Conservation (phyloP, 1,140 invertebrate species). For the Drosophila kepulauana region DNA sequence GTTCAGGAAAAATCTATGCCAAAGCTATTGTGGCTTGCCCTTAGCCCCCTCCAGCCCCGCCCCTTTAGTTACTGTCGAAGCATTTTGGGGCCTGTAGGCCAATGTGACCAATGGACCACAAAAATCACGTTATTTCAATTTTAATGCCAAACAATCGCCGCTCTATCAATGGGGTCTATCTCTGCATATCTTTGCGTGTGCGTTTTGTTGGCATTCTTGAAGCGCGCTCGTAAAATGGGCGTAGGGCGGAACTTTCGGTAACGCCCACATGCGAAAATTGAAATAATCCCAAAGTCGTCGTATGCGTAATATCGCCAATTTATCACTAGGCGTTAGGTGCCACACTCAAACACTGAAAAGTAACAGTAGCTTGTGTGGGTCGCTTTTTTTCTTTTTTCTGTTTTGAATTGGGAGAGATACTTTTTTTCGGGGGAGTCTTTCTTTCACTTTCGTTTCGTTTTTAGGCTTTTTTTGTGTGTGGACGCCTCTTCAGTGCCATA, state of each 20-base stretch:
- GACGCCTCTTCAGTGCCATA: constrained; percentile 49
- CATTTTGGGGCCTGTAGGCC: constrained; percentile 22
- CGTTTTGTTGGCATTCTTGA: constrained; percentile 67
- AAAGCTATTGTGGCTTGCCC: constrained; percentile 31
- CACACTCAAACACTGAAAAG: constrained; percentile 3
- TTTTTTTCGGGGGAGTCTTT: constrained; percentile 23
- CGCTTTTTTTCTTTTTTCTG: constrained; percentile 17
- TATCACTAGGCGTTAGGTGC: constrained; percentile 67
- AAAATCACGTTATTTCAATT: constrained; percentile 83
- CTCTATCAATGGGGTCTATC: constrained; percentile 48
- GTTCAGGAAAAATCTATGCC: constrained; percentile 68
- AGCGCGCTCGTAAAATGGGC: constrained; percentile 28
- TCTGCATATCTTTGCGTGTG: constrained; percentile 33
- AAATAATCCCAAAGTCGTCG: constrained; percentile 62
- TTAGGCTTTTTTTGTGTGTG: background rate
- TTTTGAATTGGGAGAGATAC: background rate
- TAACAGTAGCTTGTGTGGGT: constrained; percentile 49
- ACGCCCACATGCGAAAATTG: constrained; percentile 74
- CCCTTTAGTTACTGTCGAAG: background rate
- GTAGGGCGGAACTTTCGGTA: constrained; percentile 33
- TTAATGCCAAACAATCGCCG: constrained; percentile 71
- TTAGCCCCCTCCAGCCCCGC: background rate
- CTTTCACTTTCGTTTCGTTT: constrained; percentile 45
- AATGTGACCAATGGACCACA: constrained; percentile 64
- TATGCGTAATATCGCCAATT: constrained; percentile 77